phyloP scores from a whole-genome alignment of 2,113 vertebrate species.

The Dryoscopus gambensis region DNA sequence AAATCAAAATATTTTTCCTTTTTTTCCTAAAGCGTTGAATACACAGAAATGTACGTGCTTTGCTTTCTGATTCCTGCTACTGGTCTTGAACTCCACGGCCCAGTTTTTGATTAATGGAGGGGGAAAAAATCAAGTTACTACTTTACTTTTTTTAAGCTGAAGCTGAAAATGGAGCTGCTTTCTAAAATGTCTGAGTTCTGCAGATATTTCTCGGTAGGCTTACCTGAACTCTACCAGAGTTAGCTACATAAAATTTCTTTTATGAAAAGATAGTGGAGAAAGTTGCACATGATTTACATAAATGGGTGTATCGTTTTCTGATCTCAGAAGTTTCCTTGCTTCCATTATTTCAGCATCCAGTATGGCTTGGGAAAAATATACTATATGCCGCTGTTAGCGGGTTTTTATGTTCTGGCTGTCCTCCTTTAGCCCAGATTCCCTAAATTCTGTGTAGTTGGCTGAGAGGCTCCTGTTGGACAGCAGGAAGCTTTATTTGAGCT shows the following conservation, averaged over 20 bases:
- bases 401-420: not conserved
- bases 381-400: accelerated
- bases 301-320: not conserved
- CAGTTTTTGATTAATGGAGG: not conserved
- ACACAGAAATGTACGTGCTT: not conserved
- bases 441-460: not conserved
- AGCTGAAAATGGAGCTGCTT: not conserved
- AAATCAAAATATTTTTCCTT: not conserved
- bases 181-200: not conserved
- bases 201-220: not conserved
- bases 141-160: not conserved
- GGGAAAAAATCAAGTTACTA: not conserved
- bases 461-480: not conserved
- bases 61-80: not conserved
- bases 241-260: not conserved
- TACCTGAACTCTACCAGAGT: not conserved
- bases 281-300: not conserved
- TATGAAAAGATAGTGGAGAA: not conserved
- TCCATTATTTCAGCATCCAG: not conserved
- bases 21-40: not conserved
- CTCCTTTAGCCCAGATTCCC: not conserved
- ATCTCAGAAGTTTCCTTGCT: not conserved
- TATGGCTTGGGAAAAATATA: not conserved
- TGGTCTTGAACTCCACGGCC: not conserved
- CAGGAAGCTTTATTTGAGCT: not conserved